Evolutionary conservation across 2,888 invertebrate genomes (phyloP).

Genomic region (Mesochorus sp.): DNA sequence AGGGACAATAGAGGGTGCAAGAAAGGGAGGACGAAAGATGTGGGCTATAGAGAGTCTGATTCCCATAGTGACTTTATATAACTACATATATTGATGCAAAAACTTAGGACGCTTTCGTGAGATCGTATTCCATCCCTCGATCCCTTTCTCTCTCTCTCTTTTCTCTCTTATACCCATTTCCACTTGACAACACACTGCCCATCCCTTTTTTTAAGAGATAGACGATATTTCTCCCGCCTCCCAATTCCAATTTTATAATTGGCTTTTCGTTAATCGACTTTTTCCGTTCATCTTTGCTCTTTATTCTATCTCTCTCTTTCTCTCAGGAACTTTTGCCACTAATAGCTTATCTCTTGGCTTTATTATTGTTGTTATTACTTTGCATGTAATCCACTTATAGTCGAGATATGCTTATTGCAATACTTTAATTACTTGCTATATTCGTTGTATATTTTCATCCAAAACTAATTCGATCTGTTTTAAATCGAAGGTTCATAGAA

Average conservation of each 20-base stretch:
- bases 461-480: too few species aligned
- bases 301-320: neutral
- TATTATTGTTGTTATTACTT: too few species aligned
- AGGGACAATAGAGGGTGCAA: neutral
- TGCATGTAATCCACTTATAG: too few species aligned
- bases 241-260: conserved; percentile 56
- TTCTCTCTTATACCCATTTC: neutral
- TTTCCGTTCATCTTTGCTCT: conserved; percentile 21
- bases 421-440: too few species aligned
- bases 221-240: conserved; percentile 39
- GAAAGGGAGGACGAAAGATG: conserved; percentile 10
- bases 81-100: conserved; percentile 19
- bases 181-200: conserved; percentile 19
- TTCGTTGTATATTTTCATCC: too few species aligned
- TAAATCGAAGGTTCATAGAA: too few species aligned
- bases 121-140: neutral
- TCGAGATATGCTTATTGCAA: too few species aligned
- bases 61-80: conserved; percentile 9
- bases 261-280: conserved; percentile 50
- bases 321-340: too few species aligned
- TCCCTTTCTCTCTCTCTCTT: neutral
- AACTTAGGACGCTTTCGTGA: conserved; percentile 11
- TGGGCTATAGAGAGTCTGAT: conserved; percentile 15
- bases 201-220: neutral
- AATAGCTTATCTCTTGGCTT: too few species aligned